These are phyloP conservation scores for Neodiprion lecontei DNA, from an alignment of 1,140 invertebrate genomes.

Conservation along the genomic window DNA sequence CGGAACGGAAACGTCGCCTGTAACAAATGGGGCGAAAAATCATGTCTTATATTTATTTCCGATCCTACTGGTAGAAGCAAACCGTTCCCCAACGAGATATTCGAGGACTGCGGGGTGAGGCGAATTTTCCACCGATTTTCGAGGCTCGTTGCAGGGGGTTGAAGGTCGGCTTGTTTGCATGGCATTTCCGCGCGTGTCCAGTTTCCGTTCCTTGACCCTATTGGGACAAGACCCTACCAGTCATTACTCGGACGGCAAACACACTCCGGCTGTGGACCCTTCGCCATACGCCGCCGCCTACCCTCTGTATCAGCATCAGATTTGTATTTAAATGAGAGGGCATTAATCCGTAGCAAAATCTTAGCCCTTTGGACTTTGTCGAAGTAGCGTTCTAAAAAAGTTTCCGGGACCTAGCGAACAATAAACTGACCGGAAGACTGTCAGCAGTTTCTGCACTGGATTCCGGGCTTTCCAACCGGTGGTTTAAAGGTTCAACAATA, in stretches of 20 bases:
- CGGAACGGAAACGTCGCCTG: constrained; percentile 37
- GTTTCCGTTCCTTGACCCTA: constrained; percentile 38
- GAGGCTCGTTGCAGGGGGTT: neutral
- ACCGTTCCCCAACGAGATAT: neutral
- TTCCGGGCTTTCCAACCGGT: constrained; percentile 16
- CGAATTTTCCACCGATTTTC: no score
- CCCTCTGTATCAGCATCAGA: constrained; percentile 57
- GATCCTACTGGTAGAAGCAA: neutral
- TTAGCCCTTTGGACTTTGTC: constrained; percentile 12
- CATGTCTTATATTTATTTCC: neutral
- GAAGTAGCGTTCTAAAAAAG: no score
- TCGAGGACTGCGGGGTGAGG: constrained; percentile 19
- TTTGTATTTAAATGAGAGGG: constrained; percentile 64
- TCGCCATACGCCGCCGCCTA: constrained; percentile 28
- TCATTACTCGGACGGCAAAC: constrained; percentile 63
- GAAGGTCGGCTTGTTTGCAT: constrained; percentile 52
- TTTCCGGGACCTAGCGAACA: constrained; percentile 29
- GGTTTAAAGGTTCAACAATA: neutral
- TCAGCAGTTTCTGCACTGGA: constrained; percentile 36
- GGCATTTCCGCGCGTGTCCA: constrained; percentile 53
- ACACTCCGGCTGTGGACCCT: constrained; percentile 57
- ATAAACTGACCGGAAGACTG: constrained; percentile 38
- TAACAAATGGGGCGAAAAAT: constrained; percentile 45
- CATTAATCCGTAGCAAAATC: constrained; percentile 54
- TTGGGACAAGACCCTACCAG: constrained; percentile 45